A percentile compares a stretch with the other conserved stretches of the same genome.
These are phyloP conservation scores for Jaculus jaculus DNA, from an alignment of 2,113 vertebrate species.

Conservation along the genomic window DNA sequence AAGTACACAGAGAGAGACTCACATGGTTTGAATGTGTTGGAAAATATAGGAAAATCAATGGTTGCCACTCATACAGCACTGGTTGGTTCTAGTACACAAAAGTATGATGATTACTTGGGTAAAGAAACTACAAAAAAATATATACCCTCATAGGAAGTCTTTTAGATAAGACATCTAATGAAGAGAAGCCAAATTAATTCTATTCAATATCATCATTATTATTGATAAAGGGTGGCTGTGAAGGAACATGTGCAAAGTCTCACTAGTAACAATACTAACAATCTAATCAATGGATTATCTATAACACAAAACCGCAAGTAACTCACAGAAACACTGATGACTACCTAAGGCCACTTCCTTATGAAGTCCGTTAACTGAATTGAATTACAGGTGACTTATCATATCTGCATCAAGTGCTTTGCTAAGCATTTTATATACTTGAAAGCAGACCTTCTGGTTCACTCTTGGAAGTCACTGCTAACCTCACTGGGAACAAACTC, in stretches of 20 bases:
- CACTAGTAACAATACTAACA: neutral
- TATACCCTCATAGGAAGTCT: neutral
- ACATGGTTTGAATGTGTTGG: neutral
- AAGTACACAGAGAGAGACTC: neutral
- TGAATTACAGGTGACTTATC: neutral
- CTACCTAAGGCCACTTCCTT: neutral
- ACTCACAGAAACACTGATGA: neutral
- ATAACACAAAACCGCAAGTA: neutral
- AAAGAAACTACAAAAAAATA: neutral
- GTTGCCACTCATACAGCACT: neutral
- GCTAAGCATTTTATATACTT: neutral
- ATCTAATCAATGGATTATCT: neutral
- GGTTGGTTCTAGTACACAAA: neutral
- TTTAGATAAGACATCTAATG: neutral
- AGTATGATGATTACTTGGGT: neutral
- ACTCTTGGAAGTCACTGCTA: neutral
- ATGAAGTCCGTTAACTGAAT: neutral
- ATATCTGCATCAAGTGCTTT: neutral
- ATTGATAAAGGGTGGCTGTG: neutral
- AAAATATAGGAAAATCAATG: neutral
- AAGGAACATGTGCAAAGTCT: neutral
- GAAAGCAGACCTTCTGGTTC: neutral
- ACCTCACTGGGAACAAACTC: neutral
- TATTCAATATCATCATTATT: neutral
- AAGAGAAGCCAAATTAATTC: neutral